Evolutionary conservation across 2,113 vertebrate species (phyloP).

Genomic region (Thryonomys swinderianus): DNA sequence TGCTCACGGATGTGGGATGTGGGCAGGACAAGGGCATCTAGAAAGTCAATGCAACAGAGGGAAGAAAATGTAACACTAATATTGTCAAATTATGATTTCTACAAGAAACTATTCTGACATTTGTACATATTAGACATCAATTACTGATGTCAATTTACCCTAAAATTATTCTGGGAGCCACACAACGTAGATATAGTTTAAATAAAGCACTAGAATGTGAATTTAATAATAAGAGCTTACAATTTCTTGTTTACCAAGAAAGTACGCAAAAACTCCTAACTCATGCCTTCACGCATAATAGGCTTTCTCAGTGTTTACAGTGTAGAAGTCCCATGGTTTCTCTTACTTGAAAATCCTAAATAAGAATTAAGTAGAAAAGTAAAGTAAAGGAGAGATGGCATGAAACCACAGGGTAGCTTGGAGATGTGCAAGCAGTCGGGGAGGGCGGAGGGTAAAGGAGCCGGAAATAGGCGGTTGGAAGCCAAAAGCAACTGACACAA

Average conservation of each 20-base stretch:
- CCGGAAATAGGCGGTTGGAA: neutral
- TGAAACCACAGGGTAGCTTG: too few relatives aligned
- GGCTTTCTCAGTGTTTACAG: neutral
- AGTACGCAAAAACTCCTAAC: neutral
- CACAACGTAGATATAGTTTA: neutral
- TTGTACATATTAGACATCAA: accelerated
- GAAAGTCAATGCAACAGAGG: neutral
- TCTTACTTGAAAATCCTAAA: neutral
- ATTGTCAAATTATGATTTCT: neutral
- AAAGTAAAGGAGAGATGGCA: neutral
- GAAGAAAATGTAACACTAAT: neutral
- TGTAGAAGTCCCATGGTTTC: neutral
- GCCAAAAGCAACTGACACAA: neutral
- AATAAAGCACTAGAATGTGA: neutral
- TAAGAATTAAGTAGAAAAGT: neutral
- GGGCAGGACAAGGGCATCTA: neutral
- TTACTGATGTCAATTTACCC: neutral
- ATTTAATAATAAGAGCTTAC: neutral
- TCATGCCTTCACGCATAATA: too few relatives aligned
- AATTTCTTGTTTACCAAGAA: neutral
- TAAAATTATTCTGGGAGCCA: neutral
- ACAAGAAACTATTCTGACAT: neutral
- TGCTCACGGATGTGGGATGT: too few relatives aligned
- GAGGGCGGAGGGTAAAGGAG: neutral
- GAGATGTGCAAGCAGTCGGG: neutral